Base-by-base conservation (phyloP, 2,888 invertebrate genomes). In the Sminthurinus aureus region DNA sequence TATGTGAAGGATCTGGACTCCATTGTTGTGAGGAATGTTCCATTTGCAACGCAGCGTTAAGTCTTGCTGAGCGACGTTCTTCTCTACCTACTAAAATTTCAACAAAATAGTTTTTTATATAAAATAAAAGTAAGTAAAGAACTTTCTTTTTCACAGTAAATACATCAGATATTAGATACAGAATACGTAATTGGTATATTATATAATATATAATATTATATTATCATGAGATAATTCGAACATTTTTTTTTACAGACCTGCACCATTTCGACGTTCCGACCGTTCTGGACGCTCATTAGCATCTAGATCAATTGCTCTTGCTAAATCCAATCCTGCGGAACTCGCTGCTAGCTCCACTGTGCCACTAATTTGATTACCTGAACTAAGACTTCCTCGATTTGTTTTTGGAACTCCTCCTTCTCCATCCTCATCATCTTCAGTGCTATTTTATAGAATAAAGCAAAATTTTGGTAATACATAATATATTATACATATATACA, bases 1-100 rank as follows among this genome's bases (percentile, higher is more conserved):
- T 51, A n/a, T 73, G 69, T 24, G 74, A 18, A 26, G 50, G 74
- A 18, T 82, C 69, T 22, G 82, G 82, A 71, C 82, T 82, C 73
- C 67, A 69, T 8, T 79, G 79, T 67, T 76, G 12, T 18, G 82
- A 82, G 66, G 58, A 74, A 52, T 74, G 74, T 26, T 71, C 52
- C 22, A 69, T 20, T 26, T 74, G 75, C 50, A 38, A n/a, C 9
- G 67, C 67, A 22, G 82, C 77, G 52, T 69, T 77, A n/a, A 77
- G 51, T 69, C 82, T 67, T 3, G 82, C 77, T 74, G 82, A 78
- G 15, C 82, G 26, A 20, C 82, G 20, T 24, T 82, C 82, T 58
- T 82, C 82, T 26, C 82, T 67, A 0, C 51, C 82, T n/a, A 15
- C 38, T 38, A 38, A 38, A 38, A 38, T 4, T 1, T 4, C 38